Evolutionary conservation across 2,888 invertebrate species (phyloP), one percentile per base, ranked within the genome.

Genomic region (Autographa gamma): DNA sequence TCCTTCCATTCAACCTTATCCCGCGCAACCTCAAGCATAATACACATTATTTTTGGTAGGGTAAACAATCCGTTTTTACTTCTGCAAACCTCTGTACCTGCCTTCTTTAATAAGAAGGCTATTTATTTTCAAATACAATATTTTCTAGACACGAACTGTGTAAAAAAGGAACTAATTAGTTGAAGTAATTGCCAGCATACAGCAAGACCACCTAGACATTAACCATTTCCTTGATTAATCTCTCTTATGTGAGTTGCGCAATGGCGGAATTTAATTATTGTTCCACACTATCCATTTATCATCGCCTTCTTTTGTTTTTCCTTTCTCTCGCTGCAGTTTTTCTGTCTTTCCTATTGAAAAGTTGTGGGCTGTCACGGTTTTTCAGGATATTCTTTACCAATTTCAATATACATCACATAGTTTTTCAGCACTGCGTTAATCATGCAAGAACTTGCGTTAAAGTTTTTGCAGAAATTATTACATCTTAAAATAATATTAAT

Each of bases 141-240:
- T 65, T 62, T 62, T 6, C 60, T 18, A 69, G 56, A 58, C 32
- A 56, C 18, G 32, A 66, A 66, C 66, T 67, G 32, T n/a, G 62
- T 76, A 72, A 67, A 79, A 82, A 69, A 25, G 60, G 63, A 59
- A 66, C 62, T 77, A 74, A 70, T 63, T 69, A 68, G 58, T 58
- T 58, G 52, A 60, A 71, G 76, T 82, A 82, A 73, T 81, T 74
- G 59, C 69, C 58, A 61, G 52, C 80, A 59, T 43, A 64, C 60
- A 84, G 68, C 68, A 70, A 58, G 72, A 72, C 60, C 75, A 72
- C 63, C 63, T 69, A 70, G 74, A 80, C 76, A 72, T 82, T 79
- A 81, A 77, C 80, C 77, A 86, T 86, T 84, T 84, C 75, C 84
- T 81, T 85, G 84, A 86, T 86, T 85, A 83, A 85, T 85, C 76